Base-by-base conservation (phyloP, 2,888 invertebrate genomes). In the Marasmarcha lunaedactyla region DNA sequence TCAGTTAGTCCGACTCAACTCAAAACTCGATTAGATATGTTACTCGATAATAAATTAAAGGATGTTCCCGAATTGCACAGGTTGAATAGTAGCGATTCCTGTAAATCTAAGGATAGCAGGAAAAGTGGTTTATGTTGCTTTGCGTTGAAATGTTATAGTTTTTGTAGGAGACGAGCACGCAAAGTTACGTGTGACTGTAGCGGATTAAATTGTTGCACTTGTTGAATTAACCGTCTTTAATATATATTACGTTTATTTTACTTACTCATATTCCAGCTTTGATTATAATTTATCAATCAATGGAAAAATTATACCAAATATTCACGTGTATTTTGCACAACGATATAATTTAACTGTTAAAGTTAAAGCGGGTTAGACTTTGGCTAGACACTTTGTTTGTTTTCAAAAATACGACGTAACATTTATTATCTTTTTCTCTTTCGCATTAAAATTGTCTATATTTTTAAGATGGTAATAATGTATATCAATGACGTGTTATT, bases 1-100 rank as follows among this genome's bases (percentile, higher is more conserved):
- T 78, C 85, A 36, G 88, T 90, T 0, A 88, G 89, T 0, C 89
- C 90, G 0, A 76, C 85, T 2, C 88, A 88, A 49, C 66, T 90
- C 9, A 90, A 88, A 58, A 85, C 72, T 51, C 74, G 88, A 46
- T 57, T 90, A 45, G 88, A 84, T 49, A 85, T 84, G 45, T 46
- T 81, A 1, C 37, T 81, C 2, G 65, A 47, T 26, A 62, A 60
- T 12, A 34, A 34, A n/a, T 11, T 30, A 10, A 11, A 9, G 4
- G 13, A 55, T 1, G 55, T 61, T 5, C 68, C 70, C 1, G 67
- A 68, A 13, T 50, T 78, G 15, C 61, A 68, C 10, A 55, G 81
- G 20, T 43, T 81, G 4, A 71, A 73, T 43, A 78, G 79, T 52
- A 59, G 70, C 39, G 77, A 77, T 42, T 74, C 74, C 2, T 76